Evolutionary conservation across 2,888 invertebrate genomes (phyloP).

Genomic region (Acholoe squamosa): DNA sequence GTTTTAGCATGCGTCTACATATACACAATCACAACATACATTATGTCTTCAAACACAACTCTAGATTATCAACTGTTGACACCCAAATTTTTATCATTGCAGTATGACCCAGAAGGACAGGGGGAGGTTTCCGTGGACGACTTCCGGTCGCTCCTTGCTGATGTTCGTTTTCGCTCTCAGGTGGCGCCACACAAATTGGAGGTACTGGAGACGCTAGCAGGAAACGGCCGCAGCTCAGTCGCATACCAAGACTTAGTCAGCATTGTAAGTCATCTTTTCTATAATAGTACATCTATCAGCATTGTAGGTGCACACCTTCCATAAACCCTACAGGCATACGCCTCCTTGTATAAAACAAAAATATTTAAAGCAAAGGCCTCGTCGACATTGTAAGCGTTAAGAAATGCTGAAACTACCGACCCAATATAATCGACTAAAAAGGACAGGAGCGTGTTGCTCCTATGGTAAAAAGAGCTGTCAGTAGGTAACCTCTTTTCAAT

Average conservation of each 20-base stretch:
- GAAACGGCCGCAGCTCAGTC: conserved; percentile 20
- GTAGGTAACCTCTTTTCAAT: no score
- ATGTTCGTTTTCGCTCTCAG: conserved; percentile 27
- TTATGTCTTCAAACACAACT: no score
- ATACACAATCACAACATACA: no score
- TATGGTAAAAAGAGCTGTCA: no score
- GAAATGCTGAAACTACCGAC: no score
- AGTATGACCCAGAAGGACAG: conserved; percentile 57
- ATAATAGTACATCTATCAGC: background rate
- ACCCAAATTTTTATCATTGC: background rate
- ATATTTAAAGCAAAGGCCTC: conserved; percentile 30
- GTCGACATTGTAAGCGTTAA: conserved; percentile 55
- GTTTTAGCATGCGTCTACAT: no score
- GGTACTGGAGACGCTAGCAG: conserved; percentile 50
- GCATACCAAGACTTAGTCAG: conserved; percentile 55
- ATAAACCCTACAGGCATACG: no score
- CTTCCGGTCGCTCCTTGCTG: conserved; percentile 51
- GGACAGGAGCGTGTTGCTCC: no score
- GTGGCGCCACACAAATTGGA: conserved; percentile 56
- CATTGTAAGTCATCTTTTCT: conserved; percentile 24
- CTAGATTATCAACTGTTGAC: no score
- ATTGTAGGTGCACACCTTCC: no score
- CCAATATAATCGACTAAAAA: no score
- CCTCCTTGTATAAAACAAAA: no score
- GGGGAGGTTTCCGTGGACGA: conserved; percentile 44